Conservation (phyloP, 2,113 vertebrate species). For the Kobus ellipsiprymnus region DNA sequence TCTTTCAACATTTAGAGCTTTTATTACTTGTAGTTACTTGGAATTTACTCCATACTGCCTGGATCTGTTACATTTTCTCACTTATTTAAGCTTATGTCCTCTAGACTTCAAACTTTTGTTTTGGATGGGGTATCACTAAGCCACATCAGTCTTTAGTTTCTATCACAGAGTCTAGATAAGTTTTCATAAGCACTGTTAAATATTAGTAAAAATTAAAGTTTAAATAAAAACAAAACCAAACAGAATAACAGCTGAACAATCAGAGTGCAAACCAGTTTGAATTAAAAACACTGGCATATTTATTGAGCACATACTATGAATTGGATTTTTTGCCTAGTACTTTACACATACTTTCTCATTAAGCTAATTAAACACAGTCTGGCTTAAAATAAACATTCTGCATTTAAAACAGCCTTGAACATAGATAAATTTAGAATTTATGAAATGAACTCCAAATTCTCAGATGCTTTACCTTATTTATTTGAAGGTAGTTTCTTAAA, state of each 20-base stretch:
- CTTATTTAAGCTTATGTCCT: neutral
- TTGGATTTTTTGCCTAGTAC: neutral
- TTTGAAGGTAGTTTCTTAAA: neutral
- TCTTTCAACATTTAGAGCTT: neutral
- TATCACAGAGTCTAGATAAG: neutral
- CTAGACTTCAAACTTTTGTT: neutral
- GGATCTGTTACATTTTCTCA: neutral
- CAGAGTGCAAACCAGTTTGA: neutral
- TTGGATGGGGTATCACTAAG: neutral
- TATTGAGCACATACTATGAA: neutral
- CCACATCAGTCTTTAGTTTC: neutral
- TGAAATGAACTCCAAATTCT: neutral
- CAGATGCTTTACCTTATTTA: neutral
- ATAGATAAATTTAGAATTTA: neutral
- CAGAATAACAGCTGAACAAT: neutral
- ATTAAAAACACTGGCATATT: neutral
- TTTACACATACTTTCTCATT: neutral
- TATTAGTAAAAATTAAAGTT: neutral
- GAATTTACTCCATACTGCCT: neutral
- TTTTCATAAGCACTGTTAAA: neutral
- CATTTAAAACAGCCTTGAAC: neutral
- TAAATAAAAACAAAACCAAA: neutral
- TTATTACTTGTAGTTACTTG: neutral
- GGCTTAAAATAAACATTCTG: neutral
- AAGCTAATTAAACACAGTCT: neutral